Evolutionary conservation across 1,140 invertebrate genomes (phyloP).

Genomic region (Arctopsyche grandis): DNA sequence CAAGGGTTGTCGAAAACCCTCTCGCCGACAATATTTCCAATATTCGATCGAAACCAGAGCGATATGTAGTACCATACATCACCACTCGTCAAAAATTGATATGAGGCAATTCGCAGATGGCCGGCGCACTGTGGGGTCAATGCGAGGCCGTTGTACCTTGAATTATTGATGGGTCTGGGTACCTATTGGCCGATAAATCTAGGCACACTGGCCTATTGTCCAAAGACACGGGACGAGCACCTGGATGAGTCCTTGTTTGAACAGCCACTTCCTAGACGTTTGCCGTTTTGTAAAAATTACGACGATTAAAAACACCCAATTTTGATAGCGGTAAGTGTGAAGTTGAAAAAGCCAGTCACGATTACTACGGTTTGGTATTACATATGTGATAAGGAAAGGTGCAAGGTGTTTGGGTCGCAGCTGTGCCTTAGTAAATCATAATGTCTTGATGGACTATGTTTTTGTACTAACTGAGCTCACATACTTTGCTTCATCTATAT

Average conservation of each 20-base stretch:
- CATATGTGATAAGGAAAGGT: too few relatives aligned
- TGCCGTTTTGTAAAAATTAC: too few relatives aligned
- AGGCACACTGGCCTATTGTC: conserved; percentile 20
- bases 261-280: neutral
- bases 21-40: neutral
- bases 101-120: conserved; percentile 15
- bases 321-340: too few relatives aligned
- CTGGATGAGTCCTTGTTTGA: conserved; percentile 9
- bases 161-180: conserved; percentile 22
- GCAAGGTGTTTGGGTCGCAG: too few relatives aligned
- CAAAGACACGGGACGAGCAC: neutral
- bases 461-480: too few relatives aligned
- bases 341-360: too few relatives aligned
- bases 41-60: neutral
- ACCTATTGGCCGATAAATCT: conserved; percentile 16
- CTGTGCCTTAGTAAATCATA: too few relatives aligned
- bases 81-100: conserved; percentile 11
- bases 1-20: too few relatives aligned
- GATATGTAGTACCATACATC: neutral
- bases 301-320: too few relatives aligned
- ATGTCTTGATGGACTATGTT: too few relatives aligned
- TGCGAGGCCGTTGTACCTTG: conserved; percentile 5
- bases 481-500: too few relatives aligned
- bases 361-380: too few relatives aligned
- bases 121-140: neutral